Evolutionary conservation across 2,113 vertebrate species (phyloP).

Genomic region (Larimichthys crocea): DNA sequence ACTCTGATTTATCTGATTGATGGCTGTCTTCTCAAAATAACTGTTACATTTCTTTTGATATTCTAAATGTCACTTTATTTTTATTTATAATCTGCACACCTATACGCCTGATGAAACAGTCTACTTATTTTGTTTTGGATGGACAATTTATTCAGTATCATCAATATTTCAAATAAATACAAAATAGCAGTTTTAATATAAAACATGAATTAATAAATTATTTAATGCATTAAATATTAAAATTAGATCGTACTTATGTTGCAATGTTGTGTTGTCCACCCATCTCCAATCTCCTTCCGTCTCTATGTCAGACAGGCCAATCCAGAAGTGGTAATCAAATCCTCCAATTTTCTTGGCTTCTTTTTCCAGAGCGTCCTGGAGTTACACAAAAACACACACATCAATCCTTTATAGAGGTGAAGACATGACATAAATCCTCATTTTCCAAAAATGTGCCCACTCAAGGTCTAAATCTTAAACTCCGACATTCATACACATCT

Average conservation of each 20-base stretch:
- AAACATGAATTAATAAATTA: background rate
- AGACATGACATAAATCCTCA: background rate
- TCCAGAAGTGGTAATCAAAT: constrained; percentile 49
- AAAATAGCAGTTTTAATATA: background rate
- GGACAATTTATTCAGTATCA: constrained; percentile 6
- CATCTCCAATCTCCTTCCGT: constrained; percentile 67
- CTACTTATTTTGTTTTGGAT: background rate
- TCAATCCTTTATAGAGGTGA: background rate
- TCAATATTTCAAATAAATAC: background rate
- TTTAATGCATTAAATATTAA: background rate
- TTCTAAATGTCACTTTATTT: background rate
- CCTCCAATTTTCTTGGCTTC: constrained; percentile 14
- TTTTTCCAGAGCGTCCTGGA: constrained; percentile 34
- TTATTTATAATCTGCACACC: background rate
- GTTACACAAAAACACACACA: constrained; percentile 10
- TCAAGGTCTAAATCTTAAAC: background rate
- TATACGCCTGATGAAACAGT: background rate
- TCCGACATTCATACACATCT: background rate
- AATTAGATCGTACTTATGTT: constrained; percentile 53
- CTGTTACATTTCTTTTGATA: background rate
- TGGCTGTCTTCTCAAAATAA: background rate
- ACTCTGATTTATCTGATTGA: constrained; percentile 11
- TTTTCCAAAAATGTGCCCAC: background rate
- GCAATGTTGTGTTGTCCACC: constrained; percentile 74
- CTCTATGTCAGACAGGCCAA: constrained; percentile 28